Evolutionary conservation across 2,888 invertebrate species (phyloP).

Genomic region (Pherbina coryleti): DNA sequence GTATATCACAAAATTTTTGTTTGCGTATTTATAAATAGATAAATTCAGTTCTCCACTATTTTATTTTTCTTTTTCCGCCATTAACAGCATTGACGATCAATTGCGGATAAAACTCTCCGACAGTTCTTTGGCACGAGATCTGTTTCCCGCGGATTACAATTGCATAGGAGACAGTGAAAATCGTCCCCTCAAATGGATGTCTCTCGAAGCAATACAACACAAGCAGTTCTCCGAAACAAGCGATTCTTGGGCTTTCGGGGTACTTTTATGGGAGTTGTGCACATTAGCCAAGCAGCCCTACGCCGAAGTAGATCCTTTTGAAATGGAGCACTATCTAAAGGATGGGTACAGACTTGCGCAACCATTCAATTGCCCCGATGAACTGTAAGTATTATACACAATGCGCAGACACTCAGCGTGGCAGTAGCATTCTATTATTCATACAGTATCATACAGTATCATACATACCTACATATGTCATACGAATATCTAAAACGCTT

Average conservation of each 20-base stretch:
- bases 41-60: not conserved
- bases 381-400: slow-evolving; percentile 80
- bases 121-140: slow-evolving; percentile 87
- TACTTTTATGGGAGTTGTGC: slow-evolving; percentile 92
- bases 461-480: too few relatives aligned
- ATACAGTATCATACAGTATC: too few relatives aligned
- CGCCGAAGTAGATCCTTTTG: slow-evolving; percentile 91
- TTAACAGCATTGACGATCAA: slow-evolving; percentile 79
- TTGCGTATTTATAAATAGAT: too few relatives aligned
- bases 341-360: slow-evolving; percentile 92
- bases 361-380: slow-evolving; percentile 95
- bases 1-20: too few relatives aligned
- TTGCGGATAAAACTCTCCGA: slow-evolving; percentile 88
- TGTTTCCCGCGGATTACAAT: slow-evolving; percentile 94
- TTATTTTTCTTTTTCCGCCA: not conserved
- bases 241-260: slow-evolving; percentile 97
- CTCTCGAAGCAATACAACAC: slow-evolving; percentile 85
- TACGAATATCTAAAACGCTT: too few relatives aligned
- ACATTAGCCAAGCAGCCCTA: slow-evolving; percentile 93
- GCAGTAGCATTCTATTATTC: too few relatives aligned
- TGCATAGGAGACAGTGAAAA: slow-evolving; percentile 94
- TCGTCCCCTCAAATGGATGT: slow-evolving; percentile 94
- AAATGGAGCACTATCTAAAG: slow-evolving; percentile 88
- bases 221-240: slow-evolving; percentile 87
- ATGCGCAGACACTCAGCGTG: too few relatives aligned